These are phyloP conservation scores for Caretta caretta DNA, from an alignment of 2,113 vertebrate species.

Conservation along the genomic window DNA sequence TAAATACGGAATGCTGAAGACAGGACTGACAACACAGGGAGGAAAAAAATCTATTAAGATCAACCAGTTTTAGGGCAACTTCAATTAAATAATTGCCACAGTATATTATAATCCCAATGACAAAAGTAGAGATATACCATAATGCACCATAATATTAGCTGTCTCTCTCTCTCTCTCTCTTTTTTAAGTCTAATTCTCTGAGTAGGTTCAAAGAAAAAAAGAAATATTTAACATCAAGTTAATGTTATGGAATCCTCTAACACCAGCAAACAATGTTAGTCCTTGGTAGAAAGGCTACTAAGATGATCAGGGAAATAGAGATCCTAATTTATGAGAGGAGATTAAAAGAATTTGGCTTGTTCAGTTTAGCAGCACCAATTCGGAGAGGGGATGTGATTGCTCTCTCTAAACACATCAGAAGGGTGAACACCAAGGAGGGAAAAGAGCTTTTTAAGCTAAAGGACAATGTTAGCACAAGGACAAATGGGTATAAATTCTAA, in stretches of 20 bases:
- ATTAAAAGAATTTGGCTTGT: neutral
- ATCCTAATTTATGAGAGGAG: neutral
- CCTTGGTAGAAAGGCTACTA: neutral
- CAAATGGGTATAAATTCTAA: neutral
- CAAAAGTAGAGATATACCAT: neutral
- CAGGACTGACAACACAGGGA: neutral
- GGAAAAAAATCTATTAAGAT: conserved; percentile 23
- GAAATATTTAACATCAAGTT: neutral
- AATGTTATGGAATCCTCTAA: neutral
- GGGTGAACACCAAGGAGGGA: neutral
- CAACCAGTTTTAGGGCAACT: neutral
- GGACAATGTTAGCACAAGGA: neutral
- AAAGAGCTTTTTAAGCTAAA: neutral
- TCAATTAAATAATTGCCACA: conserved; percentile 1
- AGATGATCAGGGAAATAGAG: neutral
- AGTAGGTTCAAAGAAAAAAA: neutral
- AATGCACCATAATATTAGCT: neutral
- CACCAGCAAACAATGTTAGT: neutral
- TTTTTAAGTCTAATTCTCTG: neutral
- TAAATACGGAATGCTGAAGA: conserved; percentile 2
- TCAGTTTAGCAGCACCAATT: neutral
- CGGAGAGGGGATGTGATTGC: neutral
- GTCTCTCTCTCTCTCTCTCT: neutral
- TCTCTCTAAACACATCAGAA: neutral
- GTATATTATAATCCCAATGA: neutral